phyloP scores from a whole-genome alignment of 2,113 vertebrate species.

The Lepus timidus region DNA sequence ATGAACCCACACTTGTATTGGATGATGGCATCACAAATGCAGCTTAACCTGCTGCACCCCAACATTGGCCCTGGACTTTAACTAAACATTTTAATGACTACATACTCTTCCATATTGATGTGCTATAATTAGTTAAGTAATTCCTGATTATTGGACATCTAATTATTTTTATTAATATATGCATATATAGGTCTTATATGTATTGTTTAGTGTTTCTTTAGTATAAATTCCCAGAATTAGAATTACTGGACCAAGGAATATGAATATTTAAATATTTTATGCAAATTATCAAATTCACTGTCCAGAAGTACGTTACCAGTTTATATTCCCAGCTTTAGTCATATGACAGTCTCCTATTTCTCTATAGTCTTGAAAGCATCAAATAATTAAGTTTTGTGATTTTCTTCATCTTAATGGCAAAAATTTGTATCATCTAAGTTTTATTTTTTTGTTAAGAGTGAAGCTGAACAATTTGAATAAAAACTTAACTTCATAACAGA shows the following conservation, averaged over 20 bases:
- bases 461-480: constrained; percentile 64
- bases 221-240: constrained; percentile 42
- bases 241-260: constrained; percentile 24
- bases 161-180: constrained; percentile 38
- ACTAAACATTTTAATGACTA: constrained; percentile 10
- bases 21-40: no score
- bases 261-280: constrained; percentile 58
- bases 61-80: neutral
- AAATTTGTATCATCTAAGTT: constrained; percentile 17
- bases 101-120: neutral
- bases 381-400: neutral
- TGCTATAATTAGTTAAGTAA: constrained; percentile 42
- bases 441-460: constrained; percentile 57
- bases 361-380: neutral
- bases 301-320: constrained; percentile 25
- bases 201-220: constrained; percentile 26
- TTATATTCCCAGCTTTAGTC: constrained; percentile 3
- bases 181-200: neutral
- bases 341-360: constrained; percentile 19
- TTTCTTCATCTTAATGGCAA: constrained; percentile 52
- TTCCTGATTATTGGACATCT: constrained; percentile 35
- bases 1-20: no score
- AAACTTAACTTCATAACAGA: constrained; percentile 23
- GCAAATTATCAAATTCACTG: constrained; percentile 19
- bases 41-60: no score